These are phyloP conservation scores for Vanacampus margaritifer DNA, from an alignment of 2,113 vertebrate species.

Conservation along the genomic window DNA sequence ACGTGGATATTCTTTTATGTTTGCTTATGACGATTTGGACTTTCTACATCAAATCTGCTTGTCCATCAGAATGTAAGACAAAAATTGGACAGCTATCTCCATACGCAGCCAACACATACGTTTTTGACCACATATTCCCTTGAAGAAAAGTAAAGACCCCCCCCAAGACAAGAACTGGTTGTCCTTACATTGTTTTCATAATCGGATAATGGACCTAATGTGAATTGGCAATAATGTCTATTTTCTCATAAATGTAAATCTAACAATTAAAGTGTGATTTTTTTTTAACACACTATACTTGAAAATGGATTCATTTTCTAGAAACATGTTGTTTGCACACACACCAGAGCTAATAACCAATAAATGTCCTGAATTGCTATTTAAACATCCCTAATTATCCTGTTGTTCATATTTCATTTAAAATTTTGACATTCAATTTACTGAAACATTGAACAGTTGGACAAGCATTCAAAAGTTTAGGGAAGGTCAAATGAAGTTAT, in stretches of 20 bases:
- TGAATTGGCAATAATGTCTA: background rate
- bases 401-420: too few species aligned
- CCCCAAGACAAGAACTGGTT: background rate
- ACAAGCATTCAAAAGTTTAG: too few species aligned
- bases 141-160: background rate
- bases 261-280: background rate
- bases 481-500: too few species aligned
- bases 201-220: background rate
- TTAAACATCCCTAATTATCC: too few species aligned
- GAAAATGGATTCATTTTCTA: too few species aligned
- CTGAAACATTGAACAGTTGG: too few species aligned
- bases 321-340: too few species aligned
- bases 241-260: background rate
- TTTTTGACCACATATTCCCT: background rate
- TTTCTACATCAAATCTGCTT: background rate
- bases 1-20: background rate
- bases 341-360: too few species aligned
- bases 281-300: too few species aligned
- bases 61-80: background rate
- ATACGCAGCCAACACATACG: background rate
- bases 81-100: background rate
- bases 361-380: too few species aligned
- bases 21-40: background rate
- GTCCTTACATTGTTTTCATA: background rate
- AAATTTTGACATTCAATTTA: too few species aligned